phyloP scores from a whole-genome alignment of 1,140 invertebrate species.

The Augochlora pura region DNA sequence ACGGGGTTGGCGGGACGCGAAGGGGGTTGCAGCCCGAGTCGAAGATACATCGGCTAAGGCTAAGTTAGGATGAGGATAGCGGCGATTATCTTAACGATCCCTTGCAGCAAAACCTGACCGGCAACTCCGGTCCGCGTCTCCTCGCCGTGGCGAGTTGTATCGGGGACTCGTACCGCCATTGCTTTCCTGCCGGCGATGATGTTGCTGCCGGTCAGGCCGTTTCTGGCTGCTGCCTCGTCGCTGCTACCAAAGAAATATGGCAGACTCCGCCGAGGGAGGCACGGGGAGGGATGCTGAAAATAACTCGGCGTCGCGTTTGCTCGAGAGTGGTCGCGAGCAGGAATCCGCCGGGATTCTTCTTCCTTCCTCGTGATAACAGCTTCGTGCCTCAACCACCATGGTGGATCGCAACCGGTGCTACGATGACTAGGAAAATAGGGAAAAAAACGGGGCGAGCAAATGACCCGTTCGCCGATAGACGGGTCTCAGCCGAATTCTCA shows the following conservation, averaged over 20 bases:
- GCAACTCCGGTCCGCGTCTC: slow-evolving; percentile 70
- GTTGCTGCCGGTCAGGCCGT: slow-evolving; percentile 37
- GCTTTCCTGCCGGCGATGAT: slow-evolving; percentile 46
- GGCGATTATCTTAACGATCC: slow-evolving; percentile 80
- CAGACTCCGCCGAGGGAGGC: neutral
- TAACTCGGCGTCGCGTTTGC: slow-evolving; percentile 48
- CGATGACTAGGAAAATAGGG: too few relatives aligned
- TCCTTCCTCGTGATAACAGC: slow-evolving; percentile 11
- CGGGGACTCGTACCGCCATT: slow-evolving; percentile 9
- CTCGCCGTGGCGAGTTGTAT: slow-evolving; percentile 20
- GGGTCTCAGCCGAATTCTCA: neutral
- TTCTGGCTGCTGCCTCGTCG: slow-evolving; percentile 26
- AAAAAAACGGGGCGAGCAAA: too few relatives aligned
- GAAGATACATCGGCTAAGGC: slow-evolving; percentile 67
- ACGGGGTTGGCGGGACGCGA: slow-evolving; percentile 21
- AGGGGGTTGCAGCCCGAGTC: slow-evolving; percentile 40
- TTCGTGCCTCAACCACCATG: neutral
- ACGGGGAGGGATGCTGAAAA: slow-evolving; percentile 55
- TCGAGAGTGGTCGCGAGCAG: slow-evolving; percentile 24
- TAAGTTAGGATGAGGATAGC: slow-evolving; percentile 79
- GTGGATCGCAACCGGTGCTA: neutral
- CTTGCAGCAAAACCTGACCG: slow-evolving; percentile 79
- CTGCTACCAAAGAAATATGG: slow-evolving; percentile 43
- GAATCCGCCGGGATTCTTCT: slow-evolving; percentile 40
- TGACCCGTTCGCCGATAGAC: too few relatives aligned